Base-by-base conservation (phyloP, 1,140 invertebrate genomes). In the Drosophila pachea region DNA sequence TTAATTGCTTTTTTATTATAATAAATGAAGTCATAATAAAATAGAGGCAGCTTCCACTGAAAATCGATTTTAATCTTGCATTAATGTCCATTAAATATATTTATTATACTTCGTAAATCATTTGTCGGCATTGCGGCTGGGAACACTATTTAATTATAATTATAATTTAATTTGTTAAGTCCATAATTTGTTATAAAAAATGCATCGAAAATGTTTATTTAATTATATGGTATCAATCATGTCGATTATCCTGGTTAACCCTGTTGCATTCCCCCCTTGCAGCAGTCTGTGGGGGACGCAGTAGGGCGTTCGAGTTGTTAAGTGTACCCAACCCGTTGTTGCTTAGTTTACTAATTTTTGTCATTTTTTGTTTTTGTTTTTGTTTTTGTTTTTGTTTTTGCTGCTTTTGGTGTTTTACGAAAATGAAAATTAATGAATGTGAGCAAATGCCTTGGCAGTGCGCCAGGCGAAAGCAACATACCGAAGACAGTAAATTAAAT, bases 371-470 rank as follows among this genome's bases (percentile, higher is more conserved):
- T 22, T 22, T 22, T 22, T 22, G 22, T n/a, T n/a, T n/a, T n/a
- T n/a, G n/a, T n/a, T n/a, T 42, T 42, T n/a, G n/a, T 43, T 42
- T 22, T 32, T 45, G 54, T 54, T 47, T 65, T 48, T 42, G n/a
- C n/a, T 61, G 22, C 3, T 22, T 22, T 22, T 22, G 22, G 45
- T 71, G 70, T 63, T 47, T 47, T 64, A 45, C 49, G 52, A 79
- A 84, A 86, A 84, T 84, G 81, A 84, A 84, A 84, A 84, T 86
- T 86, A 84, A 84, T 84, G 81, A 84, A 86, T 86, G 81, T 74
- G 73, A 70, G 76, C 76, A 86, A 84, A 84, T 86, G 79, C 66
- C 86, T 68, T 84, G 79, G 81, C 79, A 86, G 60, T 71, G 76
- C 62, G 81, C 81, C 79, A 86, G 52, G 59, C 59, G 53, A 70